Evolutionary conservation across 2,797 vertebrate species (phyloP).

Genomic region (Rhinichthys osculus): DNA sequence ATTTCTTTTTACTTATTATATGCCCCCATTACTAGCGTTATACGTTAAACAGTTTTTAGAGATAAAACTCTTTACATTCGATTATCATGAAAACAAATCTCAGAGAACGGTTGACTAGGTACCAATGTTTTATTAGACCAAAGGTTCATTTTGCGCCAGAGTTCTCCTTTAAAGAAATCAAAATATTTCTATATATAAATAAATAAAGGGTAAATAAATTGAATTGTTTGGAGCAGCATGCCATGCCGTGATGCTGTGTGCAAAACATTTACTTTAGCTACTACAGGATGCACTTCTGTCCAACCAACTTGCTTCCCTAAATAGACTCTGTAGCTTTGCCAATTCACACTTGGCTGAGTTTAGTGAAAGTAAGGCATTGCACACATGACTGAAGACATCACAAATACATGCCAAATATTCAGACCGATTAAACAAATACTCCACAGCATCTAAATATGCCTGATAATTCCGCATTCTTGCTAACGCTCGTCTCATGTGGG

Average conservation of each 20-base stretch:
- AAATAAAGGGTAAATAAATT: too few species aligned
- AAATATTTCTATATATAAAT: too few species aligned
- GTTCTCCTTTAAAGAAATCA: too few species aligned
- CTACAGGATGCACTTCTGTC: background rate
- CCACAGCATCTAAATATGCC: conserved; percentile 4
- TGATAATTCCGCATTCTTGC: background rate
- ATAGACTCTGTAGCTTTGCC: conserved; percentile 24
- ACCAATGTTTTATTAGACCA: too few species aligned
- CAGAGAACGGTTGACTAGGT: too few species aligned
- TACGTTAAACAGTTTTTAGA: too few species aligned
- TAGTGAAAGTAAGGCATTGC: conserved; percentile 11
- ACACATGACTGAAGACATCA: conserved; percentile 13
- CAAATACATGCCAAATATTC: conserved; percentile 16
- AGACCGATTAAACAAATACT: background rate
- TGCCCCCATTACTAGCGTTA: too few species aligned
- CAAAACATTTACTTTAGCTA: conserved; percentile 8
- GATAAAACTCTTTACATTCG: too few species aligned
- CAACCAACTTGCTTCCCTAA: conserved; percentile 5
- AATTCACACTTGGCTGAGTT: conserved; percentile 31
- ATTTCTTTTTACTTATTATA: too few species aligned
- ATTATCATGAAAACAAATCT: too few species aligned
- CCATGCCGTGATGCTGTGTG: background rate
- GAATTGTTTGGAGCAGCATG: too few species aligned
- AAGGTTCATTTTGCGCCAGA: too few species aligned
- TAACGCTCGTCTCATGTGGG: background rate